phyloP scores from a whole-genome alignment of 2,113 vertebrate species.

The Spermophilus dauricus region DNA sequence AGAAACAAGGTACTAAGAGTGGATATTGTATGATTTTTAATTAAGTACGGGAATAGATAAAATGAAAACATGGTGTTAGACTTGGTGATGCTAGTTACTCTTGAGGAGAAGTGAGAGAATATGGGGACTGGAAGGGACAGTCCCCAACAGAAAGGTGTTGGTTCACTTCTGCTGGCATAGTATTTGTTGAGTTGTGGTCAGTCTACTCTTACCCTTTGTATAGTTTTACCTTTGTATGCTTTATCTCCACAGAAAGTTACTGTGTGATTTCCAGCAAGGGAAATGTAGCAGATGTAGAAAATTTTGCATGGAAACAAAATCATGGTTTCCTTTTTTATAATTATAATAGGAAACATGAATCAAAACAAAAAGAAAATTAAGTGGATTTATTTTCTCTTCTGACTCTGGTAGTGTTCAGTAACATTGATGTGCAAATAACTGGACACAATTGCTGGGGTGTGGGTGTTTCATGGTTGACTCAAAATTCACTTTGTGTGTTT shows the following conservation, averaged over 20 bases:
- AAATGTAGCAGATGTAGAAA: neutral
- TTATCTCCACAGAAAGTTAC: neutral
- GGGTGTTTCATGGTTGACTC: neutral
- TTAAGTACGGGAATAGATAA: neutral
- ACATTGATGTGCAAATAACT: neutral
- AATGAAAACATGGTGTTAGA: neutral
- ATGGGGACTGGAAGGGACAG: too few species aligned
- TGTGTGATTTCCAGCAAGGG: neutral
- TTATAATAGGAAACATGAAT: neutral
- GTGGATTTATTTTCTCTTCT: neutral
- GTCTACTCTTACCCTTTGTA: neutral
- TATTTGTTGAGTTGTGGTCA: neutral
- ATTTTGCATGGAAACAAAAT: neutral
- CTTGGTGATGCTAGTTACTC: neutral
- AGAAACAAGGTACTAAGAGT: neutral
- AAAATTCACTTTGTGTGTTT: neutral
- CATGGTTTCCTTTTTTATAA: neutral
- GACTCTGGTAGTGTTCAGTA: neutral
- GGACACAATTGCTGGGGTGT: neutral
- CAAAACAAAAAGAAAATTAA: neutral
- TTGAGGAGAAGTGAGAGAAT: neutral
- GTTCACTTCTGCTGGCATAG: neutral
- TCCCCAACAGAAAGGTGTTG: too few species aligned
- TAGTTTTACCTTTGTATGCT: neutral
- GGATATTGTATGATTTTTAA: neutral